Evolutionary conservation across 2,113 vertebrate species (phyloP), one percentile per base, ranked within the genome.

Genomic region (Tylochromis polylepis): DNA sequence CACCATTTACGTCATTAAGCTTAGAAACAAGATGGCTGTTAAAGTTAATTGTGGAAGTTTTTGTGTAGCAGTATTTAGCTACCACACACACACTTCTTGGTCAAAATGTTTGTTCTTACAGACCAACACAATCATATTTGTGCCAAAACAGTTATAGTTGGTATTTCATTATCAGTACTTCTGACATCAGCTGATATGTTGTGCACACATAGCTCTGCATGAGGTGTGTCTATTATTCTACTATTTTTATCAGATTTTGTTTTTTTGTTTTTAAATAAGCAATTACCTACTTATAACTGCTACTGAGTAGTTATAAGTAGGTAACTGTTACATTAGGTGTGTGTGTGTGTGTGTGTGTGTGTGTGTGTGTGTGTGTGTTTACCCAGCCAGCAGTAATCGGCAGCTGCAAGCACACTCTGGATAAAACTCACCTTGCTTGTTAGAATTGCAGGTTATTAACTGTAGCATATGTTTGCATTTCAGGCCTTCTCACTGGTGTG

Each of bases 401-500:
- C 16, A 75, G 59, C 83, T 83, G 41, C 65, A 70, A 49, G 53
- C 34, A 79, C 85, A 83, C 58, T 59, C 38, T 29, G 53, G 53
- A 70, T 56, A 70, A 70, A 81, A n/a, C 22, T 56, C 15, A 2
- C n/a, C 75, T 34, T 31, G 16, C 18, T 55, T 29, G 41, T 22
- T 78, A 22, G 8, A 36, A 34, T 9, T 59, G 59, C 83, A 36
- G 53, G 60, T 84, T 53, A 51, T 53, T 43, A 55, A 72, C 79
- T 82, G 20, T 29, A 1, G 9, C 36, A 43, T 75, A 24, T 85
- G 14, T 81, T 14, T 80, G 11, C 27, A 43, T 78, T 86, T 86
- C 78, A 99, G 98, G 98, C 87, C 96, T 99, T 70, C 92, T 99
- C 92, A 99, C 98, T 18, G 98, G 98, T 83, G 98, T 99, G 49